Evolutionary conservation across 2,888 invertebrate species (phyloP).

Genomic region (Lochmaea crataegi): DNA sequence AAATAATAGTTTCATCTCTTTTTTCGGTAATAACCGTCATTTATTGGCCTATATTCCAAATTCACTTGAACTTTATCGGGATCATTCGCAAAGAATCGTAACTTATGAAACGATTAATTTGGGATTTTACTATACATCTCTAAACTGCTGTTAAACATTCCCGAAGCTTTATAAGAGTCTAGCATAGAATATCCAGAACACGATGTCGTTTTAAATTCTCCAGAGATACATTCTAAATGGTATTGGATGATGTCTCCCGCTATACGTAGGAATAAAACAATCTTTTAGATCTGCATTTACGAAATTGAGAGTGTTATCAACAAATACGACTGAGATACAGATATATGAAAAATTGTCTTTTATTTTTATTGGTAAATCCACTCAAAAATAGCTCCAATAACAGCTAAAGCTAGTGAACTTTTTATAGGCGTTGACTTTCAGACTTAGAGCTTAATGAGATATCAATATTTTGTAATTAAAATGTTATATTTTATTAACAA

Average conservation of each 20-base stretch:
- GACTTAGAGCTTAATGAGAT: no score
- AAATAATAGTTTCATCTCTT: no score
- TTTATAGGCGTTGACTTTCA: no score
- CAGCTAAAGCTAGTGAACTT: no score
- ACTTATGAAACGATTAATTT: neutral
- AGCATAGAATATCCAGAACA: neutral
- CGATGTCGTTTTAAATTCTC: neutral
- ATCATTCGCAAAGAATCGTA: neutral
- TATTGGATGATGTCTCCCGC: neutral
- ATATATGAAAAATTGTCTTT: neutral
- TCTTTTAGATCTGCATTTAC: neutral
- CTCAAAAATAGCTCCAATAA: no score
- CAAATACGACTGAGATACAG: neutral
- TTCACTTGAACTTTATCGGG: neutral
- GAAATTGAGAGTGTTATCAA: neutral
- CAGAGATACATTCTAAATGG: neutral
- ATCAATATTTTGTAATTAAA: no score
- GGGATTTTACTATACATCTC: conserved; percentile 4
- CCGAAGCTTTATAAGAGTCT: neutral
- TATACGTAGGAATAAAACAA: neutral
- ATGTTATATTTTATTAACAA: no score
- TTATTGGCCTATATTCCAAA: neutral
- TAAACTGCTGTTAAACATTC: conserved; percentile 3
- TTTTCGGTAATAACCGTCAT: no score
- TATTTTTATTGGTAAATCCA: neutral